These are phyloP conservation scores for Caenorhabditis brenneri DNA, from an alignment of 1,140 invertebrate genomes.

Conservation along the genomic window DNA sequence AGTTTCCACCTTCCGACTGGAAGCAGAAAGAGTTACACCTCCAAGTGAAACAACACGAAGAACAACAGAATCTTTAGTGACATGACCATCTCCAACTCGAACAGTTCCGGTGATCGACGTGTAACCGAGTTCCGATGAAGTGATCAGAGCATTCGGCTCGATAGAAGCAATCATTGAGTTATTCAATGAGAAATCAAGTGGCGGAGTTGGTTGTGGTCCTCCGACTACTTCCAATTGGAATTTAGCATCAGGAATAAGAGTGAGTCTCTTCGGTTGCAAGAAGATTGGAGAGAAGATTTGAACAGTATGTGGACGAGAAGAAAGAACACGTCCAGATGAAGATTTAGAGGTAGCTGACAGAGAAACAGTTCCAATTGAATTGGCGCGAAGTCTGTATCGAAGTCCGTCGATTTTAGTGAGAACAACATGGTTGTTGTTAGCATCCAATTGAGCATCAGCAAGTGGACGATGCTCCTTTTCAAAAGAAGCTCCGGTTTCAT, in stretches of 20 bases:
- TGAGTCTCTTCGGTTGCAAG: constrained; percentile 46
- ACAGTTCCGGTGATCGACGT: constrained; percentile 48
- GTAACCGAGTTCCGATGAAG: constrained; percentile 43
- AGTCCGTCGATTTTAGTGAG: not conserved
- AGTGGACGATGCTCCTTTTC: constrained; percentile 18
- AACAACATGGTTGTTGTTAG: not conserved
- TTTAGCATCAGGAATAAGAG: constrained; percentile 49
- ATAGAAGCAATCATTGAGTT: constrained; percentile 47
- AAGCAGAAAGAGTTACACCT: constrained; percentile 21
- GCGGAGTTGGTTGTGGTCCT: constrained; percentile 50
- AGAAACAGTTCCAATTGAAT: constrained; percentile 36
- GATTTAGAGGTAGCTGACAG: constrained; percentile 50
- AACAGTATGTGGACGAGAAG: constrained; percentile 44
- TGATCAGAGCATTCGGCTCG: constrained; percentile 46
- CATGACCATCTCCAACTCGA: constrained; percentile 43
- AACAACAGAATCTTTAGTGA: constrained; percentile 47
- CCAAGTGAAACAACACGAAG: constrained; percentile 48
- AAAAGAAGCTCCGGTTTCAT: constrained; percentile 38
- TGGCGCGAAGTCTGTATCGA: constrained; percentile 26
- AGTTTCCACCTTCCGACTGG: constrained; percentile 30
- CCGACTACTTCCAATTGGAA: constrained; percentile 54
- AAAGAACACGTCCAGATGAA: constrained; percentile 31
- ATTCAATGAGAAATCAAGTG: constrained; percentile 51
- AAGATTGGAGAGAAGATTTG: constrained; percentile 54
- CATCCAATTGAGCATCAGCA: not conserved